A percentile compares a stretch with the other conserved stretches of the same genome.
phyloP scores from a whole-genome alignment of 2,113 vertebrate species.

The Muntiacus muntjak region DNA sequence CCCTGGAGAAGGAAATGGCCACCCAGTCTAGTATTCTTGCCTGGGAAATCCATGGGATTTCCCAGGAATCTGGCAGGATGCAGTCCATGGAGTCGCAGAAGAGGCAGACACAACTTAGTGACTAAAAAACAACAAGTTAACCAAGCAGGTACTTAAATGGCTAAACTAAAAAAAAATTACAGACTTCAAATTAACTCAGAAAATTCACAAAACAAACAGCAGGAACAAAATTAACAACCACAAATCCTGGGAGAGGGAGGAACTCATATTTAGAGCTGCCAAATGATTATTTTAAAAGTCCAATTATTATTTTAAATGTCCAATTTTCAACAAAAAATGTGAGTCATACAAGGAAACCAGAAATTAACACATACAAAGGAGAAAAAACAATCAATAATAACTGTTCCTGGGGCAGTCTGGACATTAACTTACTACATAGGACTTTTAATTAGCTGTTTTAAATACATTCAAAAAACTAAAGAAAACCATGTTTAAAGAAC shows the following conservation, averaged over 20 bases:
- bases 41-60: not conserved
- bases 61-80: not conserved
- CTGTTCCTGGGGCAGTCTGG: not conserved
- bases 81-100: not conserved
- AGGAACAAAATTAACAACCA: not conserved
- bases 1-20: not conserved
- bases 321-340: not conserved
- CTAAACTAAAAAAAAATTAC: not conserved
- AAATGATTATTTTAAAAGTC: not conserved
- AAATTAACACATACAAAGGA: not conserved
- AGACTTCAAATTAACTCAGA: not conserved
- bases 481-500: not conserved
- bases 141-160: not conserved
- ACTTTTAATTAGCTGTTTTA: not conserved
- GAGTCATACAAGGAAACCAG: not conserved
- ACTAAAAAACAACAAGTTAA: not conserved
- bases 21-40: not conserved
- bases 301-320: not conserved
- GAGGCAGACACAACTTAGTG: not conserved
- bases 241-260: not conserved
- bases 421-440: not conserved
- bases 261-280: not conserved
- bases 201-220: not conserved
- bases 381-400: not conserved
- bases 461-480: not conserved